Evolutionary conservation across 2,888 invertebrate species (phyloP), one percentile per base, ranked within the genome.

Genomic region (Drosophila infuscata): DNA sequence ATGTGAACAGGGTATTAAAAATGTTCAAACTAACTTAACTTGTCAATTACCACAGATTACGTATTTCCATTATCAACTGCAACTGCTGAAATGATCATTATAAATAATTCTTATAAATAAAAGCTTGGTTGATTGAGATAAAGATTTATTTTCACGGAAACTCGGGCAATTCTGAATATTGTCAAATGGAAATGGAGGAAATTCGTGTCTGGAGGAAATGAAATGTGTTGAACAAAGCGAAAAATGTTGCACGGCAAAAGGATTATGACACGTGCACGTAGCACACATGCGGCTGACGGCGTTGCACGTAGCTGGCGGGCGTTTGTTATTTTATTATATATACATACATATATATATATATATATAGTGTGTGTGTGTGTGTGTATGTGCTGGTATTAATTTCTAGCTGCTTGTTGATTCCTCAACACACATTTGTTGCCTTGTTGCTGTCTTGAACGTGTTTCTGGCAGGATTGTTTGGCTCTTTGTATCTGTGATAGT

Each of bases 261-360:
- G 74, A 83, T 85, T 79, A 83, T 76, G 79, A 63, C 74, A 81
- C 81, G 75, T 81, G 68, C 73, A 67, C 68, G 68, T 74, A 62
- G 59, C 74, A 65, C 70, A 70, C 7, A 66, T 9, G 48, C 57
- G 46, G 48, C 72, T 64, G 57, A 29, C 57, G 62, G 69, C 58
- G 66, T 67, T 76, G 77, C 79, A 76, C 77, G 76, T 70, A 53
- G 61, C 70, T 51, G n/a, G 36, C 46, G 58, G 73, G 54, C 43
- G 53, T 49, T 48, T 38, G 25, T 15, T 36, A 11, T 25, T 36
- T 36, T 20, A 25, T 36, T 20, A 38, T 36, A 38, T 46, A 17
- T 61, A 33, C 48, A 43, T 53, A 36, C 48, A 20, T 8, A 8
- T 61, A 33, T 51, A 43, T 53, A 36, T 51, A 20, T 8, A 8